Evolutionary conservation across 2,888 invertebrate species (phyloP), one percentile per base, ranked within the genome.

Genomic region (Sinodicranocentrus sp.): DNA sequence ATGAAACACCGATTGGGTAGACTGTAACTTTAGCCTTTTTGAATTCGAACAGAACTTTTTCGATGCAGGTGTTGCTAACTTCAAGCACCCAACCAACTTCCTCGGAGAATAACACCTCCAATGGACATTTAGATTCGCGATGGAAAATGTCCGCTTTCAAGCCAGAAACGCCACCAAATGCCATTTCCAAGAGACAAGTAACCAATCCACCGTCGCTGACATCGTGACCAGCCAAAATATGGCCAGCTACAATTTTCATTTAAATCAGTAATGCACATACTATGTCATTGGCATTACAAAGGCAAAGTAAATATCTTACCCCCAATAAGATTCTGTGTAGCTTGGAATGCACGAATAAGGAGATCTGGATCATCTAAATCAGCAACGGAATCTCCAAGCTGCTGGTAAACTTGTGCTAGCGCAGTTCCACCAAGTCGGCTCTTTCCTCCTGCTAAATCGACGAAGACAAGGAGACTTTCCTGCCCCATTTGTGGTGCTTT

Each of bases 171-270:
- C 98, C 98, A 78, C 94, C 97, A 90, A 99, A 96, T n/a, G 96
- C 95, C 98, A 99, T 98, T 92, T 99, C 99, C 82, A 99, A 90
- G 0, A 97, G 91, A 88, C 97, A 96, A 0, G 96, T 95, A 54
- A 99, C 92, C 39, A 99, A 92, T 33, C 99, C 99, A 23, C 99
- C 99, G 91, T 99, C 99, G 90, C 98, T 98, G 3, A 99, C 93
- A 90, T 99, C 99, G 90, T 99, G 99, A 0, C 98, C 98, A 3
- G 98, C 93, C 43, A 95, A 90, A 10, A 97, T 91, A 90, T 93
- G 93, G 2, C 92, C 92, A 88, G 94, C 94, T 95, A 90, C 65
- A 90, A 33, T 33, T 33, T 10, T 33, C 10, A 33, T 33, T 33
- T 52, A 21, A 17, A 25, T 10, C 2, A 63, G 33, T 25, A n/a